phyloP scores from a whole-genome alignment of 2,113 vertebrate species.

The Dunckerocampus dactyliophorus region DNA sequence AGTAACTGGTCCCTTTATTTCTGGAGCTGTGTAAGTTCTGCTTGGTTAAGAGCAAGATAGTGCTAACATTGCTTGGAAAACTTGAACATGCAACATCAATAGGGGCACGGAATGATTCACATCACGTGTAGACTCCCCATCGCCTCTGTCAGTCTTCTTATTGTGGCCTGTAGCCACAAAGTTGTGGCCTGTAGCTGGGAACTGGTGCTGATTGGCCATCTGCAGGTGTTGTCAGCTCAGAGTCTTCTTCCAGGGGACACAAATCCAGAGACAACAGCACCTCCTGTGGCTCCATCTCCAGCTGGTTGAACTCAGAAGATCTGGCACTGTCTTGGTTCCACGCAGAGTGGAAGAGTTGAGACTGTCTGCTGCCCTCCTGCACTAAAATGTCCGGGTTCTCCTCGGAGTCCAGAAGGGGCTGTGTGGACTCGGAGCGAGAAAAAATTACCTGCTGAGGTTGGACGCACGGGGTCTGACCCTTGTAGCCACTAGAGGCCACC shows the following conservation, averaged over 20 bases:
- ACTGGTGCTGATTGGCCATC: constrained; percentile 43
- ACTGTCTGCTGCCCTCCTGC: constrained; percentile 65
- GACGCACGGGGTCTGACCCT: constrained; percentile 79
- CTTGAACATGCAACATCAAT: constrained; percentile 1
- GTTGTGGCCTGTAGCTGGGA: constrained; percentile 83
- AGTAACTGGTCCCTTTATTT: neutral
- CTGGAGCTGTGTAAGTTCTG: neutral
- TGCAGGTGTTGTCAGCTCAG: constrained; percentile 44
- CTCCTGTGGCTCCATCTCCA: constrained; percentile 63
- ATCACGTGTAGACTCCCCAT: neutral
- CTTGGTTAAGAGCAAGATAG: constrained; percentile 9
- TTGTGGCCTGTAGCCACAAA: constrained; percentile 87
- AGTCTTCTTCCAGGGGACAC: constrained; percentile 64
- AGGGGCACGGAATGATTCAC: constrained; percentile 7
- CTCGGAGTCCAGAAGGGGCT: constrained; percentile 89
- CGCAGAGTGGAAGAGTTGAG: constrained; percentile 54
- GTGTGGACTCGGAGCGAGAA: constrained; percentile 90
- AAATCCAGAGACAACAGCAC: constrained; percentile 59
- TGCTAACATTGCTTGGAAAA: constrained; percentile 9
- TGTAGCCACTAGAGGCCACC: constrained; percentile 83
- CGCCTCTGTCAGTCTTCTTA: constrained; percentile 43
- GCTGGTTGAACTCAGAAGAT: constrained; percentile 49
- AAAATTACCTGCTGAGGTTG: constrained; percentile 74
- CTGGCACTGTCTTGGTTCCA: constrained; percentile 41
- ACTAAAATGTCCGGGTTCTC: constrained; percentile 71